These are phyloP conservation scores for Pseudomyrmex dendroicus DNA, from an alignment of 1,140 invertebrate species.

Conservation along the genomic window DNA sequence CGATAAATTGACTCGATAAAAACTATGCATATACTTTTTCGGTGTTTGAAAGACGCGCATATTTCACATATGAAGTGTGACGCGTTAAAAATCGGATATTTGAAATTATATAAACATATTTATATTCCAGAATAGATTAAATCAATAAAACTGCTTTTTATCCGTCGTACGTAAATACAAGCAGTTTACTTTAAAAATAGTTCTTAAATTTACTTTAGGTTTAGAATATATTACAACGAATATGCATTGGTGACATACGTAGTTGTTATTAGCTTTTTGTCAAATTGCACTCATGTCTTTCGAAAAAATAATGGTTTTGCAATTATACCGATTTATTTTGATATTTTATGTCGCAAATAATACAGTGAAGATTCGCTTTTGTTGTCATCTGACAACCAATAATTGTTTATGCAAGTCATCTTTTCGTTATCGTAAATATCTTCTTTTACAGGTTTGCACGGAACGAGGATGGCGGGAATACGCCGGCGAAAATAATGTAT, in stretches of 20 bases:
- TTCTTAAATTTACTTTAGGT: too few relatives aligned
- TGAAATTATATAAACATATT: conserved; percentile 28
- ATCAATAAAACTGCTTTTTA: conserved; percentile 42
- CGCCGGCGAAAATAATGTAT: conserved; percentile 85
- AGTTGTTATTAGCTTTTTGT: not conserved
- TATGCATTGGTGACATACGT: not conserved
- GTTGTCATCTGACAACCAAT: conserved; percentile 24
- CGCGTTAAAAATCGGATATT: conserved; percentile 12
- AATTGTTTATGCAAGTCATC: not conserved
- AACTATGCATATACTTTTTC: not conserved
- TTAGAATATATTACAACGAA: too few relatives aligned
- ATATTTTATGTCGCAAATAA: not conserved
- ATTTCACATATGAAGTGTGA: not conserved
- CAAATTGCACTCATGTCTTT: not conserved
- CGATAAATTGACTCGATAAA: conserved; percentile 15
- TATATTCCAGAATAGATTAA: not conserved
- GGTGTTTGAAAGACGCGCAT: not conserved
- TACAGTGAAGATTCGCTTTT: not conserved
- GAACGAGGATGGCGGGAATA: conserved; percentile 94
- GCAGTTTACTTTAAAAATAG: not conserved
- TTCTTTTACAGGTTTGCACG: conserved; percentile 87
- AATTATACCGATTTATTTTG: not conserved
- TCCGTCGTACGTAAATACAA: not conserved
- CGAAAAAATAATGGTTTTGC: not conserved
- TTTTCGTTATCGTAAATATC: conserved; percentile 42